These are phyloP conservation scores for Ceyx cyanopectus DNA, from an alignment of 2,113 vertebrate species.

Conservation along the genomic window DNA sequence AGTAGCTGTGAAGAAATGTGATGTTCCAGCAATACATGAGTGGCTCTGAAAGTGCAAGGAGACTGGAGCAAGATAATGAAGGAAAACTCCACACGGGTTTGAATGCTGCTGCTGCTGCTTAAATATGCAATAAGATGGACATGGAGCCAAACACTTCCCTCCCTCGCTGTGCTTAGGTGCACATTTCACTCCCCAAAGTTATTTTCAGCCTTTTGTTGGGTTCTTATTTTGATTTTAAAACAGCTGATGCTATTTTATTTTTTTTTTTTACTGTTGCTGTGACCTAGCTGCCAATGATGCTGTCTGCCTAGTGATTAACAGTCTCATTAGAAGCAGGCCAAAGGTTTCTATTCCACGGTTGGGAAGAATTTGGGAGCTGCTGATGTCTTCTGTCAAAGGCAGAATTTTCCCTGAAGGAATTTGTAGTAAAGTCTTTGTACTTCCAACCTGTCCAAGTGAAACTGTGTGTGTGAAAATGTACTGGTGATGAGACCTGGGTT, in stretches of 20 bases:
- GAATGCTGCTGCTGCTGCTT: neutral
- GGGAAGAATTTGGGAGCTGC: constrained; percentile 5
- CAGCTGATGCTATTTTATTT: neutral
- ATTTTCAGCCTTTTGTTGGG: neutral
- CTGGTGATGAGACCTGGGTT: constrained; percentile 21
- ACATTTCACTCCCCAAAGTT: neutral
- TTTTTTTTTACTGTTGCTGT: neutral
- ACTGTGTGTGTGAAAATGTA: neutral
- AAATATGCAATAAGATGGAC: neutral
- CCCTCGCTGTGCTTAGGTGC: neutral
- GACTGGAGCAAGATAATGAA: neutral
- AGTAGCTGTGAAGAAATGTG: neutral
- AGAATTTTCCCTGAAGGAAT: neutral
- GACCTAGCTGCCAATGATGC: constrained; percentile 33
- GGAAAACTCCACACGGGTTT: neutral
- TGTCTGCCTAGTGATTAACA: constrained; percentile 32
- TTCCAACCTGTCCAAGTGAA: neutral
- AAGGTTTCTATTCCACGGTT: neutral
- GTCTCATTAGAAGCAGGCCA: constrained; percentile 2
- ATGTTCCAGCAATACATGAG: neutral
- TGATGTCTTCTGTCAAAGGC: neutral
- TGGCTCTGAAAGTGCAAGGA: neutral
- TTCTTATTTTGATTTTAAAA: neutral
- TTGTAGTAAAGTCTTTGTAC: neutral
- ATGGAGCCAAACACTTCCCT: neutral